Base-by-base conservation (phyloP, 2,113 vertebrate genomes). In the Peromyscus polionotus region DNA sequence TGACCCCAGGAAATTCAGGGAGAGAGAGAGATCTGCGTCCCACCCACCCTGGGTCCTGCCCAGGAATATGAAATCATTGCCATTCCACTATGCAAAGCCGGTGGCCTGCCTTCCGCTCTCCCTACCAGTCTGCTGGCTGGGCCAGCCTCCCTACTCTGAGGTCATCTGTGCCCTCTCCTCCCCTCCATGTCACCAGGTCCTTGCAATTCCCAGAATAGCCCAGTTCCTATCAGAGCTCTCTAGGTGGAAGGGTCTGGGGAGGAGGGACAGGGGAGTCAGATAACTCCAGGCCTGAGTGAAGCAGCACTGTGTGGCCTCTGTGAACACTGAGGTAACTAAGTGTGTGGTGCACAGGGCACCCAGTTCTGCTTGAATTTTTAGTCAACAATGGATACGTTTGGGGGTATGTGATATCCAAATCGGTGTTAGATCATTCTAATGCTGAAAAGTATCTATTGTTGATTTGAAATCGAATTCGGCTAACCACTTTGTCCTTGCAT, bases 161-260 rank as follows among this genome's bases (percentile, higher is more conserved):
- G 76, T 73, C 14, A 80, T n/a, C 4, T 1, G 24, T 48, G 31
- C 33, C 73, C 51, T 77, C 65, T 3, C 73, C 48, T 95, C 79
- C 22, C 87, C 42, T 94, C 57, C 24, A 11, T 48, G 31, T 39
- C 48, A 89, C 51, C 87, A 28, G 11, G 68, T 95, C 67, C 92
- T 87, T 76, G 57, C 39, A 57, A 67, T n/a, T 97, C 97, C 96
- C 94, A 93, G 91, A 97, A 98, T 81, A 97, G 93, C 90, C 51
- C 36, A 28, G 76, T 36, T 95, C 61, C 94, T 93, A 67, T 85
- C 57, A 6, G 79, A 81, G 48, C 77, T 59, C 70, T 33, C 33
- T 88, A 42, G 65, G 39, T 91, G 33, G 65, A 92, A 68, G 16
- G 77, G 65, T 28, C 89, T 42, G 3, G 45, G 65, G 63, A 80